Conservation (phyloP, 2,113 vertebrate genomes). For the Rhegmatorhina hoffmannsi region DNA sequence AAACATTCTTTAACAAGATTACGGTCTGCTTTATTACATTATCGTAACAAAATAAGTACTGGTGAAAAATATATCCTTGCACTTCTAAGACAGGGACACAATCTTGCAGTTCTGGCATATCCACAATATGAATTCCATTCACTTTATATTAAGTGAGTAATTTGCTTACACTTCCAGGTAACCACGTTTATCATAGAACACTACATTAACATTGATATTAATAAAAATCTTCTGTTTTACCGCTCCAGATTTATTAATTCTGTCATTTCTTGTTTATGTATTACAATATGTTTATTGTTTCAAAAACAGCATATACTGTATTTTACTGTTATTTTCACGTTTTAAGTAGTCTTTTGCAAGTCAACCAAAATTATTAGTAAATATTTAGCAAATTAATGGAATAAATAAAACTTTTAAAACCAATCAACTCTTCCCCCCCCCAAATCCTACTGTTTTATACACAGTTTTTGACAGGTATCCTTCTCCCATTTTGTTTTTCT, state of each 20-base stretch:
- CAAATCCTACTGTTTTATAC: not conserved
- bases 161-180: not conserved
- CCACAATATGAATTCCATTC: not conserved
- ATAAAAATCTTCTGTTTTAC: not conserved
- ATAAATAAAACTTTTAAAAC: not conserved
- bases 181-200: not conserved
- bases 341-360: not conserved
- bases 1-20: not conserved
- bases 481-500: not conserved
- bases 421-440: not conserved
- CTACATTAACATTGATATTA: not conserved
- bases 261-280: not conserved
- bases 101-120: not conserved
- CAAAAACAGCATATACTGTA: not conserved
- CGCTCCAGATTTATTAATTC: not conserved
- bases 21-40: not conserved
- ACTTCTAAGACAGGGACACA: not conserved
- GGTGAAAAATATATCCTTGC: not conserved
- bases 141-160: not conserved
- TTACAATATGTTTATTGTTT: not conserved
- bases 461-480: not conserved
- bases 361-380: not conserved
- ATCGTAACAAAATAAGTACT: not conserved
- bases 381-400: not conserved
- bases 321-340: not conserved